A percentile compares a stretch with the other conserved stretches of the same genome.
phyloP scores from a whole-genome alignment of 2,888 invertebrate species.

The Malthinus flaveolus region DNA sequence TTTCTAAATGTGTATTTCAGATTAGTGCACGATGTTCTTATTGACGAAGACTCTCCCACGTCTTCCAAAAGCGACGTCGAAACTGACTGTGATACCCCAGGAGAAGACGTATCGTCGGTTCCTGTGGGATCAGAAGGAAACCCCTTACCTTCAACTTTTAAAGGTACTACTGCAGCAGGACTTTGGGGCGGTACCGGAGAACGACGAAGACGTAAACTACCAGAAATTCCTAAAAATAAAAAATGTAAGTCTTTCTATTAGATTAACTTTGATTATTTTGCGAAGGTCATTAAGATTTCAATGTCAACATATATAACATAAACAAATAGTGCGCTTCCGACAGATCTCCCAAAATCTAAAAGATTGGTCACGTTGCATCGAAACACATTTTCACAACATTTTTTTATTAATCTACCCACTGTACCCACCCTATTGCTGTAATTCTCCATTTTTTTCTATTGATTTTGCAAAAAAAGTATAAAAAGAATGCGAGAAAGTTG shows the following conservation, averaged over 20 bases:
- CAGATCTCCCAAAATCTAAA: no score
- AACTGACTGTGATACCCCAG: conserved; percentile 53
- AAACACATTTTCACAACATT: no score
- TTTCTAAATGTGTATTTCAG: conserved; percentile 53
- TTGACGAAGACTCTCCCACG: conserved; percentile 80
- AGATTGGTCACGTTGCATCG: no score
- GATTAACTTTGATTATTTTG: conserved; percentile 27
- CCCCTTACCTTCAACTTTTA: conserved; percentile 19
- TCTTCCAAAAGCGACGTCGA: conserved; percentile 77
- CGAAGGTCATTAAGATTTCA: background rate
- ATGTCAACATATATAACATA: background rate
- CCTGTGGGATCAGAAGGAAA: conserved; percentile 26
- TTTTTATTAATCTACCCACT: no score
- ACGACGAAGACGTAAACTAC: conserved; percentile 78
- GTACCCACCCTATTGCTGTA: no score
- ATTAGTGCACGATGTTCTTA: conserved; percentile 80
- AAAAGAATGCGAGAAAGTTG: no score
- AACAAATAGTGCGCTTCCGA: no score
- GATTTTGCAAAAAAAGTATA: no score
- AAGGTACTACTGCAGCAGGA: conserved; percentile 30
- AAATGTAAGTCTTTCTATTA: conserved; percentile 66
- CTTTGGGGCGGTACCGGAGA: conserved; percentile 52
- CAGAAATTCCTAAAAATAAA: conserved; percentile 87
- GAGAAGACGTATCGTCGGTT: conserved; percentile 29
- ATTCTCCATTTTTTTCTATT: no score